A percentile compares a stretch with the other conserved stretches of the same genome.
Conservation (phyloP, 2,888 invertebrate genomes). For the Copidosoma aretas region DNA sequence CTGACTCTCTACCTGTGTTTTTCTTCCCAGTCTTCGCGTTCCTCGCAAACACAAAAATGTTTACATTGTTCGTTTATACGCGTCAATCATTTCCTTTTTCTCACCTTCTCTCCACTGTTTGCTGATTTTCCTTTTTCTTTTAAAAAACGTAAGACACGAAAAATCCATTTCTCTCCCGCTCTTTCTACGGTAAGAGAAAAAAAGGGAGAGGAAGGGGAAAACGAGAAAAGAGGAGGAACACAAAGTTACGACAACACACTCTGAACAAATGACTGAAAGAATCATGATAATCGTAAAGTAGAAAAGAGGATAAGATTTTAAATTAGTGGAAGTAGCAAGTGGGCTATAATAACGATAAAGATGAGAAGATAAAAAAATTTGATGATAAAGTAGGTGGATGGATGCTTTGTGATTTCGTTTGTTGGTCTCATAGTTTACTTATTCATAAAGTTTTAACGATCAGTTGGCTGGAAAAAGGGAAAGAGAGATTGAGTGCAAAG, state of each 20-base stretch:
- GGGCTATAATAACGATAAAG: too few relatives aligned
- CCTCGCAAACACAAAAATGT: conserved; percentile 1
- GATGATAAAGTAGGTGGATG: too few relatives aligned
- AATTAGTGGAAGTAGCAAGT: too few relatives aligned
- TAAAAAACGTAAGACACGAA: conserved; percentile 11
- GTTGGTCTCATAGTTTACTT: conserved; percentile 1
- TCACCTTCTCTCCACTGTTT: conserved; percentile 31
- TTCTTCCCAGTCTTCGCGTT: conserved; percentile 25
- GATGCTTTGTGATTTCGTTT: background rate
- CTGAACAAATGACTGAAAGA: conserved; percentile 11
- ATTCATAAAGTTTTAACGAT: conserved; percentile 13
- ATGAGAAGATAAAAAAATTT: too few relatives aligned
- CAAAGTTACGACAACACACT: conserved; percentile 14
- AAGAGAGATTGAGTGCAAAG: conserved; percentile 26
- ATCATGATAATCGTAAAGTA: too few relatives aligned
- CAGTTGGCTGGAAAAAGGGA: conserved; percentile 8
- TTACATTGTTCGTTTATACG: conserved; percentile 1
- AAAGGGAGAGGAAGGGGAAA: conserved; percentile 34
- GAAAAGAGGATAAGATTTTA: too few relatives aligned
- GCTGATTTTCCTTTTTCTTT: conserved; percentile 24
- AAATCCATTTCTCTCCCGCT: conserved; percentile 33
- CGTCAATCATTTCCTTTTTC: conserved; percentile 15
- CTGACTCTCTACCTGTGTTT: conserved; percentile 34
- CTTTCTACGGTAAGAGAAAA: conserved; percentile 5
- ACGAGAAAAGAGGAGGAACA: conserved; percentile 39